Base-by-base conservation (phyloP, 1,140 invertebrate species). In the Papilio xuthus region DNA sequence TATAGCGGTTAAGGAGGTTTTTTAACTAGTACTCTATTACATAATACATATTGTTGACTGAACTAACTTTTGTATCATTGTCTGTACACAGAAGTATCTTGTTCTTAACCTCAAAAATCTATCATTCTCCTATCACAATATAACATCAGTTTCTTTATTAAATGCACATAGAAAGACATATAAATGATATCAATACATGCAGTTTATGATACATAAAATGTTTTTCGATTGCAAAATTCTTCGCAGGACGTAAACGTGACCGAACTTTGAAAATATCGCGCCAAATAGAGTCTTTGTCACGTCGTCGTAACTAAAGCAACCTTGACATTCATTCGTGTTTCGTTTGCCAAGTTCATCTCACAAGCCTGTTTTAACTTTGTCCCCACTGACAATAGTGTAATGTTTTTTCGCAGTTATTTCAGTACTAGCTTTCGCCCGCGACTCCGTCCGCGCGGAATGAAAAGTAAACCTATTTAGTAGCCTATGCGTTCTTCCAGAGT, bases 291-390 rank as follows among this genome's bases (percentile, higher is more conserved):
- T 60, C 56, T 9, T 20, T 60, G 60, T 67, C 60, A 67, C 23
- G 60, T 56, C 18, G 18, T 67, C 32, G 50, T 28, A 28, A 67
- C 60, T 32, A 28, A 28, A 28, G 12, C 13, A 67, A 28, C 60
- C 60, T 67, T 67, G 60, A 67, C 60, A 67, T 67, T 67, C 60
- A 67, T 67, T 67, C 60, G 60, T 67, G 60, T 67, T 67, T 67
- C 13, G 60, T 13, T 67, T 67, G 26, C 12, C 15, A 67, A 32
- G 26, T 32, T 32, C 26, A 63, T 63, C 60, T 67, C 9, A 32
- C 26, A 53, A 53, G 50, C 50, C 50, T 53, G 50, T 53, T 53
- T 53, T 53, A 0, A 53, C 20, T 53, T 18, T 53, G 4, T 53
- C 50, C 50, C 18, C 7, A 53, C 18, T 9, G 50, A 53, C 50